Percentiles rank a stretch among this genome's conserved stretches.
Conservation (phyloP, 1,140 invertebrate genomes). For the Zaprionus africanus region DNA sequence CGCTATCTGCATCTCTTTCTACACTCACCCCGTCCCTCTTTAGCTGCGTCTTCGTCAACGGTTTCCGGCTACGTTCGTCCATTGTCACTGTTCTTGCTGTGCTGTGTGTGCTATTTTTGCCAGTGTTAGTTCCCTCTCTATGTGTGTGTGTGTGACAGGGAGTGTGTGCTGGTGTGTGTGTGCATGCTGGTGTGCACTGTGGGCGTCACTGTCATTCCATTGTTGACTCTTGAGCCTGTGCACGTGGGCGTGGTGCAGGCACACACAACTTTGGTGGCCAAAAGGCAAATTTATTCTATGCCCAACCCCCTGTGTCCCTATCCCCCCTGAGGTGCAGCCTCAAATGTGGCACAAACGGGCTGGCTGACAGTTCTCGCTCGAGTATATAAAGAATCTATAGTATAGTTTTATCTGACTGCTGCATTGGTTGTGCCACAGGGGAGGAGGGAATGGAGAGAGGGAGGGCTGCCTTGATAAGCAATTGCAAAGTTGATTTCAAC, state of each 20-base stretch:
- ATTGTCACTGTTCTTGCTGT: slow-evolving; percentile 30
- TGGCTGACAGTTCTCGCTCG: slow-evolving; percentile 22
- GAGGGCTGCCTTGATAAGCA: slow-evolving; percentile 34
- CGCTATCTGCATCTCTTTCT: slow-evolving; percentile 35
- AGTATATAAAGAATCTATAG: slow-evolving; percentile 27
- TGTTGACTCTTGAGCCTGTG: slow-evolving; percentile 58
- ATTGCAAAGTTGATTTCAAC: slow-evolving; percentile 28
- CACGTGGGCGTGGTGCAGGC: slow-evolving; percentile 20
- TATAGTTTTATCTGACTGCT: slow-evolving; percentile 22
- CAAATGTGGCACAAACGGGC: slow-evolving; percentile 37
- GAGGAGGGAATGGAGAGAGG: background rate
- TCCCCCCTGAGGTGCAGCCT: slow-evolving; percentile 18
- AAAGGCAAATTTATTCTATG: slow-evolving; percentile 68
- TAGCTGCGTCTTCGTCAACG: slow-evolving; percentile 30
- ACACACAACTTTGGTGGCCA: slow-evolving; percentile 68
- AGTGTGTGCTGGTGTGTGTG: slow-evolving; percentile 29
- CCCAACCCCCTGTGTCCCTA: background rate
- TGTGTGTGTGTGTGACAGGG: slow-evolving; percentile 21
- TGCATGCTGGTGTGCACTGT: slow-evolving; percentile 31
- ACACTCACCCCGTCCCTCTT: slow-evolving; percentile 19
- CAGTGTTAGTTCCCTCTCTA: background rate
- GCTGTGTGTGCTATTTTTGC: slow-evolving; percentile 17
- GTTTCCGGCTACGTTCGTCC: slow-evolving; percentile 58
- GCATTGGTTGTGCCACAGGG: background rate
- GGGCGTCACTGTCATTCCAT: slow-evolving; percentile 55